Conservation (phyloP, 2,888 invertebrate species). For the Anthophora plumipes region DNA sequence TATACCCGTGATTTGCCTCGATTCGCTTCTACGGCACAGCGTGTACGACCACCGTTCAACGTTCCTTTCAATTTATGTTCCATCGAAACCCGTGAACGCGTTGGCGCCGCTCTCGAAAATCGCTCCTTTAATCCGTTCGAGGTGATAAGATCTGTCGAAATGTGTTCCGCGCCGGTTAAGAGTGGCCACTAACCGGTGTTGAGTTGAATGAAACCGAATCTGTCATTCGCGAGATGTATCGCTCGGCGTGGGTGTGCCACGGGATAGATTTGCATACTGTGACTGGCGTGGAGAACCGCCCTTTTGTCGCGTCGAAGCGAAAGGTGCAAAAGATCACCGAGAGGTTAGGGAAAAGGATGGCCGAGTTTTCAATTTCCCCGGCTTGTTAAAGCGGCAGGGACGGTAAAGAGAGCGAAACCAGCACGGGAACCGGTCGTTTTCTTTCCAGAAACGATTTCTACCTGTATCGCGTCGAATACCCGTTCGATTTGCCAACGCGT, state of each 20-base stretch:
- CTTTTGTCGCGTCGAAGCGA: too few relatives aligned
- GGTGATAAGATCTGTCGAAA: slow-evolving; percentile 23
- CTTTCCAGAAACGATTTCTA: slow-evolving; percentile 18
- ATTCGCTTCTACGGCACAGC: neutral
- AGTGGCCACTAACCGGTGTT: neutral
- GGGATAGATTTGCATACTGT: neutral
- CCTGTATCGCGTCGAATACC: slow-evolving; percentile 2
- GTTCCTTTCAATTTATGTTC: slow-evolving; percentile 34
- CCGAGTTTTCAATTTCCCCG: neutral
- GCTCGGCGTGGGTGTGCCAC: neutral
- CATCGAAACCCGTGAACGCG: neutral
- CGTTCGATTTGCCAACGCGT: slow-evolving; percentile 46
- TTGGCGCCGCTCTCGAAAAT: slow-evolving; percentile 47
- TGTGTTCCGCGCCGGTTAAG: slow-evolving; percentile 11
- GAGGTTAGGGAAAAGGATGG: neutral
- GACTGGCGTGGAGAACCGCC: too few relatives aligned
- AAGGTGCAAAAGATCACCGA: neutral
- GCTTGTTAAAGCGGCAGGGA: neutral
- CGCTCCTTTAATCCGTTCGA: slow-evolving; percentile 44
- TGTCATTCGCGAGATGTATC: slow-evolving; percentile 27
- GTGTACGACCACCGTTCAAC: neutral
- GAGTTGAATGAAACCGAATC: slow-evolving; percentile 32
- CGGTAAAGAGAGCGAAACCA: slow-evolving; percentile 22
- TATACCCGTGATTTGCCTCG: slow-evolving; percentile 36
- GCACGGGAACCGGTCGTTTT: slow-evolving; percentile 15